Percentiles rank a stretch among this genome's conserved stretches.
phyloP scores from a whole-genome alignment of 2,113 vertebrate species.

The Poeciliopsis turrubarensis region DNA sequence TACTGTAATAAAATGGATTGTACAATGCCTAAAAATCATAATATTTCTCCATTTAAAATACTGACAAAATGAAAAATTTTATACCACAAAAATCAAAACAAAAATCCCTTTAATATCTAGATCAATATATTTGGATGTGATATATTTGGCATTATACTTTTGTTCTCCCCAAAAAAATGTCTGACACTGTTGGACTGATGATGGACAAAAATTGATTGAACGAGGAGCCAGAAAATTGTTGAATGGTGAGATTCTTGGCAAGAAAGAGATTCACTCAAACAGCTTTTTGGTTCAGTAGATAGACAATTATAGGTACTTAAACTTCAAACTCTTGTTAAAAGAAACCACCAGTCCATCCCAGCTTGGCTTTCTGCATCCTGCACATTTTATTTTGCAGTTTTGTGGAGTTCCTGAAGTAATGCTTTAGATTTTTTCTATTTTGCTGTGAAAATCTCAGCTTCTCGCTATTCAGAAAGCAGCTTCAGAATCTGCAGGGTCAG shows the following conservation, averaged over 20 bases:
- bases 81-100: no score
- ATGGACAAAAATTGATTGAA: background rate
- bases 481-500: slow-evolving; percentile 42
- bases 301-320: slow-evolving; percentile 26
- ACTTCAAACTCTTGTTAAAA: slow-evolving; percentile 39
- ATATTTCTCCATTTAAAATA: no score
- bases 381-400: slow-evolving; percentile 16
- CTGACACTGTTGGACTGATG: background rate
- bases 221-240: background rate
- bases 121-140: no score
- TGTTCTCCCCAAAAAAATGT: no score
- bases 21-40: no score
- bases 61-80: no score
- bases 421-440: slow-evolving; percentile 40
- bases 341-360: slow-evolving; percentile 25
- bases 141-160: no score
- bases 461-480: slow-evolving; percentile 48
- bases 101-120: no score
- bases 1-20: no score
- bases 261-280: background rate
- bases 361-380: slow-evolving; percentile 7
- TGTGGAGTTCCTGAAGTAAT: slow-evolving; percentile 18
- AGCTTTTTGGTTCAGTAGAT: slow-evolving; percentile 26
- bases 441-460: slow-evolving; percentile 16
- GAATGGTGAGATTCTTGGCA: background rate